Conservation (phyloP, 1,140 invertebrate genomes). For the Caenorhabditis briggsae region DNA sequence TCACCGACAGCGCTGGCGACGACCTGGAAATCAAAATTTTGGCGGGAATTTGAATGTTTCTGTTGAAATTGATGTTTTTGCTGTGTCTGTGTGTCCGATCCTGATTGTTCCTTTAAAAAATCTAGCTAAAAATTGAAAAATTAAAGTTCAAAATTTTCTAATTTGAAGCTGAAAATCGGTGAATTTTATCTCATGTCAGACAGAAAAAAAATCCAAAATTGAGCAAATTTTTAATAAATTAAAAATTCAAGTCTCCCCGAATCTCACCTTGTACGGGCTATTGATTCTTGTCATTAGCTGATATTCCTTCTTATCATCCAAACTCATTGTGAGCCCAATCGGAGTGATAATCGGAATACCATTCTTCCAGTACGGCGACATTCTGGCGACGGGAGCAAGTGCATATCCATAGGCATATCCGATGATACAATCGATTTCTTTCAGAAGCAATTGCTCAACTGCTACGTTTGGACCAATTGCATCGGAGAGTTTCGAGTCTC, state of each 20-base stretch:
- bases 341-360: slow-evolving; percentile 85
- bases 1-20: slow-evolving; percentile 81
- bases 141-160: no score
- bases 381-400: slow-evolving; percentile 76
- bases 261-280: slow-evolving; percentile 86
- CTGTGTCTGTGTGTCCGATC: no score
- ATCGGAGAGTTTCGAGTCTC: slow-evolving; percentile 72
- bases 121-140: no score
- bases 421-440: slow-evolving; percentile 75
- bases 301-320: slow-evolving; percentile 83
- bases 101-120: no score
- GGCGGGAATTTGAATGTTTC: no score
- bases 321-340: slow-evolving; percentile 86
- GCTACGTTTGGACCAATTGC: slow-evolving; percentile 77
- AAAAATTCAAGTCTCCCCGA: no score
- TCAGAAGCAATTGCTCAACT: slow-evolving; percentile 70
- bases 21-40: slow-evolving; percentile 23
- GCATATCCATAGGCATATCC: slow-evolving; percentile 78
- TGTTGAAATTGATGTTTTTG: no score
- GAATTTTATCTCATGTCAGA: no score
- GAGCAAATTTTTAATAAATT: background rate
- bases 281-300: slow-evolving; percentile 88
- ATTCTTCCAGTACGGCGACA: slow-evolving; percentile 74
- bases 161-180: no score
- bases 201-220: background rate